Conservation (phyloP, 2,888 invertebrate species). For the Pyralis farinalis region DNA sequence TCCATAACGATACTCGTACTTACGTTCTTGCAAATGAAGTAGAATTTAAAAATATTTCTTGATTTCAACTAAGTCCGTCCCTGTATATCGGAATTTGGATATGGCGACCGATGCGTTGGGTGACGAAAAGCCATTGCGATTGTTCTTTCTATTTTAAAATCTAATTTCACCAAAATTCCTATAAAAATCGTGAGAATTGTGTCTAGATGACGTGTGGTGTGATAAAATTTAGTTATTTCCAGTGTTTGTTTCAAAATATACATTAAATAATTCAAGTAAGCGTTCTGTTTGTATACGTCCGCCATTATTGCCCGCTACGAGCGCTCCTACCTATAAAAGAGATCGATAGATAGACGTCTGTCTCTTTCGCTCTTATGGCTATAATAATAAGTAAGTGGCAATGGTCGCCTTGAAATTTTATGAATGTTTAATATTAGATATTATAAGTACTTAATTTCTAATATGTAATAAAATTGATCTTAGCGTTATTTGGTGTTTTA, state of each 20-base stretch:
- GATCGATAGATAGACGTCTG: constrained; percentile 45
- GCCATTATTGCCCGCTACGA: constrained; percentile 52
- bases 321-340: constrained; percentile 37
- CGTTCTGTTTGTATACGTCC: constrained; percentile 48
- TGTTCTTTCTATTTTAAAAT: constrained; percentile 50
- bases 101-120: constrained; percentile 70
- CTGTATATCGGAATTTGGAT: constrained; percentile 64
- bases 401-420: constrained; percentile 30
- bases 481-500: neutral
- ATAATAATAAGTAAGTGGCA: constrained; percentile 35
- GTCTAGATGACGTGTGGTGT: constrained; percentile 23
- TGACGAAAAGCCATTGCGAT: constrained; percentile 59
- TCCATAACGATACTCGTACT: too few species aligned
- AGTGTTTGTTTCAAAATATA: constrained; percentile 30
- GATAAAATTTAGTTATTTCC: constrained; percentile 22
- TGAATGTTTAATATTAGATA: constrained; percentile 24
- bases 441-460: constrained; percentile 5
- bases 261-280: constrained; percentile 45
- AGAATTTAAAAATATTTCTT: too few species aligned
- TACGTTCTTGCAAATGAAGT: too few species aligned
- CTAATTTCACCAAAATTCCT: constrained; percentile 20
- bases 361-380: constrained; percentile 51
- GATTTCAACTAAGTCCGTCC: constrained; percentile 51
- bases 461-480: neutral
- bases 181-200: constrained; percentile 23